These are phyloP conservation scores for Antheraea mylitta DNA, from an alignment of 1,140 invertebrate species.

Conservation along the genomic window DNA sequence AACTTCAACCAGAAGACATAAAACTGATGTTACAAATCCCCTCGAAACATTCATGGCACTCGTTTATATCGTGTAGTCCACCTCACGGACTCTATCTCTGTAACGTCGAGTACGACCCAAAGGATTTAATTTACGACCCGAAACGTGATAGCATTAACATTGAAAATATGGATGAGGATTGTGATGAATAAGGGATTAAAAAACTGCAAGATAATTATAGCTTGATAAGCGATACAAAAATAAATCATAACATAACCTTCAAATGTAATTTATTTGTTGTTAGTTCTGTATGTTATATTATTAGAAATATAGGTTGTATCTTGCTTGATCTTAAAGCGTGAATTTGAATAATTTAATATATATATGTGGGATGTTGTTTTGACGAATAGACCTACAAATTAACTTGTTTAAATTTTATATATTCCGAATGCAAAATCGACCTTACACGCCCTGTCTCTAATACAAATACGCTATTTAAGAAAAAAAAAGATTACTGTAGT, in stretches of 20 bases:
- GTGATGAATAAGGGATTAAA: slow-evolving; percentile 14
- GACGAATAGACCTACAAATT: too few species aligned
- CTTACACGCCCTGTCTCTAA: too few species aligned
- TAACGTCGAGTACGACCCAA: slow-evolving; percentile 82
- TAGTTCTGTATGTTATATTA: not conserved
- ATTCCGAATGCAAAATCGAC: too few species aligned
- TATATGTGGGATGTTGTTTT: too few species aligned
- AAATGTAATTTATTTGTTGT: not conserved
- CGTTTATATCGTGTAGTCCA: slow-evolving; percentile 72
- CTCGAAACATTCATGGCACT: slow-evolving; percentile 83
- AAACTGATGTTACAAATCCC: slow-evolving; percentile 87
- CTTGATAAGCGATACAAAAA: too few species aligned
- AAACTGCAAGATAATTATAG: not conserved
- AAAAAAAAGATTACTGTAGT: too few species aligned
- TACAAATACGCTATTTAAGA: too few species aligned
- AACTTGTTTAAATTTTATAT: too few species aligned
- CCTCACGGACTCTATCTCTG: slow-evolving; percentile 84
- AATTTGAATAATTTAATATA: too few species aligned
- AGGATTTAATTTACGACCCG: slow-evolving; percentile 71
- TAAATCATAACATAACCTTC: not conserved
- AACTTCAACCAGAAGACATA: slow-evolving; percentile 81
- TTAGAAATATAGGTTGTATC: too few species aligned
- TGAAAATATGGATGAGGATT: slow-evolving; percentile 16
- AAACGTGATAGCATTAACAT: slow-evolving; percentile 13
- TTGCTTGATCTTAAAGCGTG: too few species aligned